phyloP scores from a whole-genome alignment of 2,113 vertebrate species.

The Plestiodon gilberti region DNA sequence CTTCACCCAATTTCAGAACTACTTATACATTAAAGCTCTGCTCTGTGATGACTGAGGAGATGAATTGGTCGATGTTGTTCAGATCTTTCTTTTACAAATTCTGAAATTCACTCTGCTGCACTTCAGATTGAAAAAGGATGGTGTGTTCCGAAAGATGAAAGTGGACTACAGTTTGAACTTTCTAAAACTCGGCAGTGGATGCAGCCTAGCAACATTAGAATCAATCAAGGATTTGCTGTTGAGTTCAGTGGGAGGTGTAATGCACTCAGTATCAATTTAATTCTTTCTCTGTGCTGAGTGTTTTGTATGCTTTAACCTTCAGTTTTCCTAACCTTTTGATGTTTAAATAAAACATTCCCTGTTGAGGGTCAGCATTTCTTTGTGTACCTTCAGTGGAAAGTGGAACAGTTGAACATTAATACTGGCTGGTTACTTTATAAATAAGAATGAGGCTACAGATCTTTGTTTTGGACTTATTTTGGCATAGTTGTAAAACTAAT shows the following conservation, averaged over 20 bases:
- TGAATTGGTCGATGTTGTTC: neutral
- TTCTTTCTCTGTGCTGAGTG: neutral
- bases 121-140: neutral
- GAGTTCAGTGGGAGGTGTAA: neutral
- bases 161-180: slow-evolving; percentile 12
- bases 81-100: neutral
- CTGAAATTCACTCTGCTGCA: neutral
- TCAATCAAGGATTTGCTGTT: neutral
- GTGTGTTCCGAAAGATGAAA: neutral
- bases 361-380: neutral
- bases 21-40: neutral
- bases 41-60: neutral
- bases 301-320: neutral
- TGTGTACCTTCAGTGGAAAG: neutral
- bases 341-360: slow-evolving; percentile 24
- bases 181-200: neutral
- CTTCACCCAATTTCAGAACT: too few relatives aligned
- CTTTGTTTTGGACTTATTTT: neutral
- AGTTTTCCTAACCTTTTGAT: slow-evolving; percentile 18
- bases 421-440: slow-evolving; percentile 5
- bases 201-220: neutral
- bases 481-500: neutral
- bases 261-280: neutral
- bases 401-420: neutral
- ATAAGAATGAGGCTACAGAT: neutral